Evolutionary conservation across 30 jellyfish, hydroid and myxozoan species (phyloP), one percentile per base, ranked within the genome.

Genomic region (Aurelia sp.): DNA sequence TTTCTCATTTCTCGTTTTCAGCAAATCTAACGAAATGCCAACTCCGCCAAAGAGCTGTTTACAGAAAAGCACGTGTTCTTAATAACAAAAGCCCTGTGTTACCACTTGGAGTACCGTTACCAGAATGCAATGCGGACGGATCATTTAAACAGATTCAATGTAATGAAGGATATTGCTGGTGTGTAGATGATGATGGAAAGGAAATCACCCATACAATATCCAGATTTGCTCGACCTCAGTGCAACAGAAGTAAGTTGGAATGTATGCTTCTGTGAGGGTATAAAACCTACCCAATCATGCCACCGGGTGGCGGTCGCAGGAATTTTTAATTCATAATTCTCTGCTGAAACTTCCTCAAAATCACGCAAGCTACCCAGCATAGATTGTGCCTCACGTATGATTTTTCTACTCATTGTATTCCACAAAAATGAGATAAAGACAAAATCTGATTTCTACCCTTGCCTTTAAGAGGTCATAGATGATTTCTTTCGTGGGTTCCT

Each of bases 131-230:
- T 21, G 79, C 35, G 15, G 93, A 93, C 70, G 98, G 98, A 19
- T 82, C 96, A 11, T 93, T 68, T 66, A 66, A 62, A 23, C 84
- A 35, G 16, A 84, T 19, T 11, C 98, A 93, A 77, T 93, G 98
- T 81, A 92, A 87, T 57, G 90, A 85, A 21, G 97, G 97, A 30
- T 87, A 23, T 62, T 93, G 98, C 50, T 87, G 97, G 97, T 93
- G 98, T 93, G 98, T 87, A 1, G 84, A 88, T 47, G 76, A 74
- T 15, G n/a, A 31, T n/a, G 98, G 98, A 4, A 66, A 81, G 16
- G 92, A 77, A 58, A 76, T 92, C 12, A 48, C 73, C 2, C 95
- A 90, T 13, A 78, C 98, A 11, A 20, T 50, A 59, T 64, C 96
- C 40, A 63, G 82, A 77, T 64, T 59, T 41, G 87, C 12, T 18